Evolutionary conservation across 2,888 invertebrate genomes (phyloP).

Genomic region (Dysmachus trigonus): DNA sequence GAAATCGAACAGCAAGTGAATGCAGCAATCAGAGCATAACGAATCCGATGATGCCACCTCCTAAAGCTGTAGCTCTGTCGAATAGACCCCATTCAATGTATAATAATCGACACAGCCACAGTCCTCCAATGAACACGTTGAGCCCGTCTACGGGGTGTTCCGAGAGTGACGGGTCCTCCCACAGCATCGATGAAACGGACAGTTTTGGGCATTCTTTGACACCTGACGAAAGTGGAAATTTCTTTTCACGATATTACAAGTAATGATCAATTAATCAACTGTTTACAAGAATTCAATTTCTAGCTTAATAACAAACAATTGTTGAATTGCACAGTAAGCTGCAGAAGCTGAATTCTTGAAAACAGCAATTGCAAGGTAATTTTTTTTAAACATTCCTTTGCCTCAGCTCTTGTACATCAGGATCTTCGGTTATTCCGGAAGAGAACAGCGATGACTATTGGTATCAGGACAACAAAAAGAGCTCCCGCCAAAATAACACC

Average conservation of each 20-base stretch:
- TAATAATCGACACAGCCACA: slow-evolving; percentile 61
- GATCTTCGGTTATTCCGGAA: slow-evolving; percentile 68
- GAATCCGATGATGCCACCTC: slow-evolving; percentile 59
- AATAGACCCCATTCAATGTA: slow-evolving; percentile 65
- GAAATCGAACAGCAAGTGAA: slow-evolving; percentile 74
- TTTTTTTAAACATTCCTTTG: neutral
- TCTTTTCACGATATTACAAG: slow-evolving; percentile 57
- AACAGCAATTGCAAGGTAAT: neutral
- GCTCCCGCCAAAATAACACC: slow-evolving; percentile 26
- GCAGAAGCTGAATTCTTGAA: neutral
- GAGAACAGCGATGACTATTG: slow-evolving; percentile 69
- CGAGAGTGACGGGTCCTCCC: slow-evolving; percentile 75
- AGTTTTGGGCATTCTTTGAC: slow-evolving; percentile 68
- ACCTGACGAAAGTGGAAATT: slow-evolving; percentile 68
- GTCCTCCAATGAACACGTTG: slow-evolving; percentile 66
- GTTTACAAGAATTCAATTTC: too few relatives aligned
- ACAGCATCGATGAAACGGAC: slow-evolving; percentile 72
- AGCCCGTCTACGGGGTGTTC: slow-evolving; percentile 73
- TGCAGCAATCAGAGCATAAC: slow-evolving; percentile 62
- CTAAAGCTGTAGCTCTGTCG: slow-evolving; percentile 63
- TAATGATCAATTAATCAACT: slow-evolving; percentile 50
- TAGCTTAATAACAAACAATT: neutral
- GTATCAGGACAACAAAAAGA: slow-evolving; percentile 51
- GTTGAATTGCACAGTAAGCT: neutral
- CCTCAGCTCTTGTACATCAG: slow-evolving; percentile 55